Evolutionary conservation across 2,113 vertebrate species (phyloP), one percentile per base, ranked within the genome.

Genomic region (Cisticola juncidis): DNA sequence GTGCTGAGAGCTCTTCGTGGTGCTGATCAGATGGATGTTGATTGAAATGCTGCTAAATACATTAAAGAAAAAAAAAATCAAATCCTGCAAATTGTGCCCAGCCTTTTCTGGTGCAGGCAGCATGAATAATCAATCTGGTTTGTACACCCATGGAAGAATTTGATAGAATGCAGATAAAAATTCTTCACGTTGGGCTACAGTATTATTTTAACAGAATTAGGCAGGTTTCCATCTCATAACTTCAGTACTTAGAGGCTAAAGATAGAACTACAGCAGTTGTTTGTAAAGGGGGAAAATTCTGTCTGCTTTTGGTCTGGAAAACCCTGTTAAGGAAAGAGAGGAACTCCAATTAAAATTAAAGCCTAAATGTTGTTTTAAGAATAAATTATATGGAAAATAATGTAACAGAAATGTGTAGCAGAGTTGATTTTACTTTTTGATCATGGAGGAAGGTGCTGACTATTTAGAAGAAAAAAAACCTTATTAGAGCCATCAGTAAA

Each of bases 401-500:
- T 19, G 56, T 88, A 95, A 33, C 53, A 60, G 72, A 71, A 77
- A 90, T 71, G 47, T 92, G 94, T 94, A 48, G 66, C 73, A 77
- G 88, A 74, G 94, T 86, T 91, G 82, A 83, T 96, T 94, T 96
- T 91, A 95, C 72, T 96, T 96, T 97, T 96, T 97, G 94, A 97
- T 97, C 94, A 89, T 68, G 73, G 83, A 0, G 14, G 89, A 95
- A 97, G 92, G 78, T 96, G 94, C 92, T 95, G 94, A 96, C 91
- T 96, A 92, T 96, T 97, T 96, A 94, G 95, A 93, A 95, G 92
- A 6, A 72, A 90, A 82, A 82, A 89, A 69, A 47, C 29, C 94
- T 97, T 91, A 94, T 97, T 97, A 97, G 60, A 96, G 83, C 93
- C 90, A 95, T 97, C 96, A 96, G 80, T 50, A 93, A 91, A 94